These are phyloP conservation scores for Dendrolimus punctatus DNA, from an alignment of 1,140 invertebrate species.

Conservation along the genomic window DNA sequence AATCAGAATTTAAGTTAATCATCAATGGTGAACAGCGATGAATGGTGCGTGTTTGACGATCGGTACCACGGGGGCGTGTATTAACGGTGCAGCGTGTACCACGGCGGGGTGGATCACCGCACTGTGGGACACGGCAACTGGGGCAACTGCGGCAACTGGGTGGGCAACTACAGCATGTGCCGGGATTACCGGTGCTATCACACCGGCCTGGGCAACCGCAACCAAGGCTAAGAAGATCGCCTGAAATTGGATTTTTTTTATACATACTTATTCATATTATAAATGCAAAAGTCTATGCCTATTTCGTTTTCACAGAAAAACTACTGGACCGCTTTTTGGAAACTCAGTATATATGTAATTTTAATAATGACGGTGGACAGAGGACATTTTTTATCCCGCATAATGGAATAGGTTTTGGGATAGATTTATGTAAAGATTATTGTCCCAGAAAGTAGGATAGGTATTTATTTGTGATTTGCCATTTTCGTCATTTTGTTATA, in stretches of 20 bases:
- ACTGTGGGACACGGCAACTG: conserved; percentile 37
- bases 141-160: conserved; percentile 20
- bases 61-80: conserved; percentile 30
- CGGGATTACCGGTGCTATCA: conserved; percentile 49
- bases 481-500: no score
- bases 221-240: conserved; percentile 40
- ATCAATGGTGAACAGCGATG: conserved; percentile 46
- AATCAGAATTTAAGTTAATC: no score
- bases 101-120: conserved; percentile 37
- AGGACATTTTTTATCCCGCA: no score
- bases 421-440: no score
- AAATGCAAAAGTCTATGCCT: no score
- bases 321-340: no score
- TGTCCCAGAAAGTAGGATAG: no score
- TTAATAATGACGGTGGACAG: no score
- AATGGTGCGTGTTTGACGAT: conserved; percentile 32
- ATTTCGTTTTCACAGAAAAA: no score
- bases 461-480: no score
- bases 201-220: conserved; percentile 38
- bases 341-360: no score
- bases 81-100: conserved; percentile 23
- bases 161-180: conserved; percentile 43
- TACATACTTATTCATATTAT: not conserved
- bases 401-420: no score
- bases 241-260: conserved; percentile 29